A percentile compares a stretch with the other conserved stretches of the same genome.
Conservation (phyloP, 2,888 invertebrate genomes). For the Melanargia galathea region DNA sequence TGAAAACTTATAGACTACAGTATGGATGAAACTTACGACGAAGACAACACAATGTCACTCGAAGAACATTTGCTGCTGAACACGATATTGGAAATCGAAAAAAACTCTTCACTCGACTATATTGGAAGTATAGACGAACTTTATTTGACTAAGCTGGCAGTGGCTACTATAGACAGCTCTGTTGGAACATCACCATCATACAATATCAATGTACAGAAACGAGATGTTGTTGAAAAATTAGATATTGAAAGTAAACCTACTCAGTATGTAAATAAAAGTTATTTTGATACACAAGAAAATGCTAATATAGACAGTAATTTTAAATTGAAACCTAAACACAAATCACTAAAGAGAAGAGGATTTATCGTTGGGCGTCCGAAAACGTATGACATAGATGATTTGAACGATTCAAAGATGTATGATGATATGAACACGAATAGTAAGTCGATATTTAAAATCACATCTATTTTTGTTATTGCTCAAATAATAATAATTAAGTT, state of each 20-base stretch:
- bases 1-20: slow-evolving; percentile 54
- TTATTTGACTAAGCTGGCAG: slow-evolving; percentile 63
- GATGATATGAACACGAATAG: slow-evolving; percentile 46
- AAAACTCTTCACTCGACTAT: slow-evolving; percentile 52
- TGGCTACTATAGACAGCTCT: slow-evolving; percentile 54
- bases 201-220: slow-evolving; percentile 49
- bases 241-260: slow-evolving; percentile 26
- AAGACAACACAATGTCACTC: slow-evolving; percentile 51
- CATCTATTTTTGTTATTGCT: slow-evolving; percentile 32
- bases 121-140: slow-evolving; percentile 62
- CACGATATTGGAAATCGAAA: slow-evolving; percentile 61
- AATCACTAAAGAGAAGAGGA: slow-evolving; percentile 45
- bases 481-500: slow-evolving; percentile 37
- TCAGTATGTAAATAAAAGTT: slow-evolving; percentile 13
- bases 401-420: slow-evolving; percentile 47
- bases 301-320: slow-evolving; percentile 3
- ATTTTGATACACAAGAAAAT: slow-evolving; percentile 28
- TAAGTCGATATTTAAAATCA: slow-evolving; percentile 52
- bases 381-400: slow-evolving; percentile 62
- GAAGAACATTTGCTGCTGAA: slow-evolving; percentile 62
- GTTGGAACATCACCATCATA: slow-evolving; percentile 44
- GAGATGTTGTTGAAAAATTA: slow-evolving; percentile 49
- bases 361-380: slow-evolving; percentile 62
- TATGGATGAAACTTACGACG: slow-evolving; percentile 48
- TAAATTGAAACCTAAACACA: slow-evolving; percentile 16